Evolutionary conservation across 2,888 invertebrate species (phyloP).

Genomic region (Dynastes hyllus): DNA sequence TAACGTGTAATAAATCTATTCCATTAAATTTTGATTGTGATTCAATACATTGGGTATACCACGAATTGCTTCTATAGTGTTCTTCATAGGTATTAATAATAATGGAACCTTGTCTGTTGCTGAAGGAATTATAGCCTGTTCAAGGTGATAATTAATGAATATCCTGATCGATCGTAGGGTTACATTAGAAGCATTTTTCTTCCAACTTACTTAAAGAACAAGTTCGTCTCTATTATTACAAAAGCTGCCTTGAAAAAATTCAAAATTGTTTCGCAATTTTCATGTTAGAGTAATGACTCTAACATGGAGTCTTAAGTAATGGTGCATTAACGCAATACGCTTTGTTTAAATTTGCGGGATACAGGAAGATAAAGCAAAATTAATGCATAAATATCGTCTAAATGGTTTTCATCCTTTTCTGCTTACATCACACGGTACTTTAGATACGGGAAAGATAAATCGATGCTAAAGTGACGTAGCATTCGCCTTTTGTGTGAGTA

Average conservation of each 20-base stretch:
- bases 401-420: not conserved
- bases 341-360: not conserved
- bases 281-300: no score
- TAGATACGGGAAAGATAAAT: slow-evolving; percentile 7
- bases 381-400: not conserved
- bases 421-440: not conserved
- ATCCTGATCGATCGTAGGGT: not conserved
- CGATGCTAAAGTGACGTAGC: not conserved
- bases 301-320: not conserved
- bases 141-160: slow-evolving; percentile 3
- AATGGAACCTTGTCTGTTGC: not conserved
- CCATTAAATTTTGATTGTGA: no score
- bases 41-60: no score
- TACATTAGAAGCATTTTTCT: not conserved
- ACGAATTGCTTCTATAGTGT: no score
- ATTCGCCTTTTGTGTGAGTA: slow-evolving; percentile 5
- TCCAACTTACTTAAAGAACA: not conserved
- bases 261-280: slow-evolving; percentile 11
- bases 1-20: no score
- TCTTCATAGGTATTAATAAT: no score
- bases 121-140: not conserved
- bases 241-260: slow-evolving; percentile 12
- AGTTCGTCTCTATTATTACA: slow-evolving; percentile 5
- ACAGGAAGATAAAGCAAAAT: not conserved
- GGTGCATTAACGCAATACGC: not conserved